Conservation (phyloP, 1,140 invertebrate genomes). For the Marisa cornuarietis region DNA sequence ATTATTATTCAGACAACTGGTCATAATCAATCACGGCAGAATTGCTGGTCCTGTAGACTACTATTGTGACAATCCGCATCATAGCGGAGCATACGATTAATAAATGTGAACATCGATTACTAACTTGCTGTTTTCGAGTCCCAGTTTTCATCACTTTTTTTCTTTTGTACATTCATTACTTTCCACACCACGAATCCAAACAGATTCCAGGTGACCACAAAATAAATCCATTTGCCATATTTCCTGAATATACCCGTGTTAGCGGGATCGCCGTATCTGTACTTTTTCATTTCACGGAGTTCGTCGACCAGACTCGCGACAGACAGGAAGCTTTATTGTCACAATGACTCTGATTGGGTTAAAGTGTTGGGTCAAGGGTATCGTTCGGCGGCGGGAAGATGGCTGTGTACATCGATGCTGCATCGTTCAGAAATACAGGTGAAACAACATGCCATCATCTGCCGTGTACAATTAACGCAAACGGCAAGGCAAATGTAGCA, state of each 20-base stretch:
- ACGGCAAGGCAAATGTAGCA: constrained; percentile 76
- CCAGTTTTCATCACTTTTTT: constrained; percentile 9
- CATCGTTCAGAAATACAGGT: not conserved
- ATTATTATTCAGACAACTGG: no score
- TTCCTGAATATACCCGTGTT: constrained; percentile 12
- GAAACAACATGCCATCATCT: constrained; percentile 71
- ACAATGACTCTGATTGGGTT: no score
- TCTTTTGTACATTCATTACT: constrained; percentile 16
- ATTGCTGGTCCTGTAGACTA: no score
- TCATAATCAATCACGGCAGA: no score
- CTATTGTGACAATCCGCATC: no score
- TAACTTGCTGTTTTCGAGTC: constrained; percentile 25
- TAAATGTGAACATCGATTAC: not conserved
- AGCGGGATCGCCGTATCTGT: constrained; percentile 27
- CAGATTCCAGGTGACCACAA: constrained; percentile 34
- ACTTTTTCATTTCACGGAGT: constrained; percentile 17
- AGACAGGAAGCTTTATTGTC: no score
- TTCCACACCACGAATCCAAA: constrained; percentile 25
- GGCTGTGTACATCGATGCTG: constrained; percentile 14
- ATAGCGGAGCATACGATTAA: no score
- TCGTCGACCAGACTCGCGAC: no score
- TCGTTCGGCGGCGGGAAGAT: constrained; percentile 11
- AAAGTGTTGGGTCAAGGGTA: not conserved
- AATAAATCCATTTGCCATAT: constrained; percentile 23
- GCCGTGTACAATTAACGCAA: constrained; percentile 78